A percentile compares a stretch with the other conserved stretches of the same genome.
Evolutionary conservation across 2,113 vertebrate species (phyloP).

Genomic region (Mobula birostris): DNA sequence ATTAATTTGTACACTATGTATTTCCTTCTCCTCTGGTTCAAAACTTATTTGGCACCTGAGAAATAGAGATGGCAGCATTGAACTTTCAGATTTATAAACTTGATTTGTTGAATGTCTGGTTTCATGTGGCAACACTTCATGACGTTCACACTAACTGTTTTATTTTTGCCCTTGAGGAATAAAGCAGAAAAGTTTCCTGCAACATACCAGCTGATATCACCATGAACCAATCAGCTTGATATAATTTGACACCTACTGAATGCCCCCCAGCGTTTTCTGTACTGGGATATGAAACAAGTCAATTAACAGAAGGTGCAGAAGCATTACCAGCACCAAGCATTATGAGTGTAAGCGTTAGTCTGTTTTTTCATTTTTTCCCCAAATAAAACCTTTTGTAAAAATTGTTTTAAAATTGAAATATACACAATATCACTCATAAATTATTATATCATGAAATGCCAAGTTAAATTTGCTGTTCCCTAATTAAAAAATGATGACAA

Average conservation of each 20-base stretch:
- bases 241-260: slow-evolving; percentile 8
- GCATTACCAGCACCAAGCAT: background rate
- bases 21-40: background rate
- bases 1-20: background rate
- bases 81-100: background rate
- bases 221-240: background rate
- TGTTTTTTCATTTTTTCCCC: background rate
- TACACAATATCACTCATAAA: background rate
- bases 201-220: background rate
- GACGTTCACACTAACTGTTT: background rate
- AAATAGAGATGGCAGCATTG: background rate
- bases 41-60: too few relatives aligned
- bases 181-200: background rate
- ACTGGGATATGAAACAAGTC: background rate
- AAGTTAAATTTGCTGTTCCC: background rate
- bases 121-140: background rate
- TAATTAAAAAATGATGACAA: background rate
- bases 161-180: background rate
- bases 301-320: background rate
- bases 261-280: slow-evolving; percentile 6
- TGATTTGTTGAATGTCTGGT: background rate
- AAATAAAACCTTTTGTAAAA: background rate
- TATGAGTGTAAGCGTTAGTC: background rate
- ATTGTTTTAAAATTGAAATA: background rate
- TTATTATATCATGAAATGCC: background rate